Evolutionary conservation across 2,113 vertebrate species (phyloP), one percentile per base, ranked within the genome.

Genomic region (Antennarius striatus): DNA sequence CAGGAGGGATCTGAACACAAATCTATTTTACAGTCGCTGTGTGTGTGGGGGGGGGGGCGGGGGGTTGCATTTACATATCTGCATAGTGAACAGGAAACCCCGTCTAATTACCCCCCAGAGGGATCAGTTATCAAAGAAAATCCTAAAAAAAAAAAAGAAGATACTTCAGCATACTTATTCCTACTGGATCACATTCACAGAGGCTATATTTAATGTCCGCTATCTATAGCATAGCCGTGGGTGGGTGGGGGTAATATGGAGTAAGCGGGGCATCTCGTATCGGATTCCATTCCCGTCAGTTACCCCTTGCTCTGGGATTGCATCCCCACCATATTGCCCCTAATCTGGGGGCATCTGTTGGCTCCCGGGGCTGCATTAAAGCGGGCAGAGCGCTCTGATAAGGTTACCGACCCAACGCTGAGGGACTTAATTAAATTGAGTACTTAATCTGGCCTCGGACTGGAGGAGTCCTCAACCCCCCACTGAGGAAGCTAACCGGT

Each of bases 361-460:
- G 73, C 63, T 68, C 53, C 57, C 67, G 77, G 78, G 80, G 68
- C 65, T 61, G 62, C 67, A 87, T 80, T 86, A 78, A 83, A 81
- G 22, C 76, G 76, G 75, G 75, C 70, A 62, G 59, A 74, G 63
- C 65, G 58, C 72, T 80, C 63, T 71, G 86, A 87, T 88, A 77
- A 84, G 74, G 82, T 74, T 85, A 82, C 63, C 47, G 79, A 85
- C 61, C 83, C 87, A 88, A 87, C 87, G 74, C 82, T 57, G 50
- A 65, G 54, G 68, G 75, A 87, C 79, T 72, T 89, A 85, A 89
- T 89, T 91, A 89, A 88, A 87, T 81, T 71, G 78, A 82, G 71
- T 86, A 87, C 81, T 88, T 86, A 89, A 88, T 89, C 83, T 83
- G 80, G 57, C 68, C 30, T 43, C 48, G 57, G 45, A 75, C 60